A percentile compares a stretch with the other conserved stretches of the same genome.
phyloP scores from a whole-genome alignment of 2,113 vertebrate genomes.

The Piliocolobus tephrosceles region DNA sequence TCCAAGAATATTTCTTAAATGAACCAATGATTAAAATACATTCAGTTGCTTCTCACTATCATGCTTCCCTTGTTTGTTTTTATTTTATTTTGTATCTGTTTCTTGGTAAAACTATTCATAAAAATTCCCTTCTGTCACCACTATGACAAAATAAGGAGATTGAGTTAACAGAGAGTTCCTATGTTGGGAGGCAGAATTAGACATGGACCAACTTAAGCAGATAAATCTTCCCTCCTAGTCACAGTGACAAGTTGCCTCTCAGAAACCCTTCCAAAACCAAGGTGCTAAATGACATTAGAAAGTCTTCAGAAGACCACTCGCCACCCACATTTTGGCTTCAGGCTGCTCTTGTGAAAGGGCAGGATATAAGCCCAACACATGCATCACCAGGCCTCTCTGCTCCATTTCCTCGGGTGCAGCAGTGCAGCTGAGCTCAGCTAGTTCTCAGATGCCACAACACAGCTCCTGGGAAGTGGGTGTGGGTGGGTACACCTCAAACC shows the following conservation, averaged over 20 bases:
- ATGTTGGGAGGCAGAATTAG: not conserved
- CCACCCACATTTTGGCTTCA: not conserved
- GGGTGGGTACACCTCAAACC: constrained; percentile 31
- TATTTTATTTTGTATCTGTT: not conserved
- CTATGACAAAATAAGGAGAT: not conserved
- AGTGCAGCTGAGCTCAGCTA: not conserved
- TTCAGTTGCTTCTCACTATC: not conserved
- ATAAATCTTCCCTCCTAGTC: not conserved
- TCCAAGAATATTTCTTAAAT: not conserved
- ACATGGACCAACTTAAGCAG: not conserved
- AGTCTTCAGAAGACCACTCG: not conserved
- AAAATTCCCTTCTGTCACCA: not conserved
- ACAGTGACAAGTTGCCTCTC: not conserved
- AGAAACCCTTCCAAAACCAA: not conserved
- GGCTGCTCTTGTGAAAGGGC: not conserved
- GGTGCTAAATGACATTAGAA: not conserved
- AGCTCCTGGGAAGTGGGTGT: not conserved
- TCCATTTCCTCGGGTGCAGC: not conserved
- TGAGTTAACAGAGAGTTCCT: not conserved
- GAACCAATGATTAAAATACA: not conserved
- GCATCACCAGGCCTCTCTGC: not conserved
- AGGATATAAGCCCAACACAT: not conserved
- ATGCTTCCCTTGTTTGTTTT: not conserved
- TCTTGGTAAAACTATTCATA: not conserved
- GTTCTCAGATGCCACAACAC: not conserved